A percentile compares a stretch with the other conserved stretches of the same genome.
These are phyloP conservation scores for Drosophila siamana DNA, from an alignment of 2,888 invertebrate species.

Conservation along the genomic window DNA sequence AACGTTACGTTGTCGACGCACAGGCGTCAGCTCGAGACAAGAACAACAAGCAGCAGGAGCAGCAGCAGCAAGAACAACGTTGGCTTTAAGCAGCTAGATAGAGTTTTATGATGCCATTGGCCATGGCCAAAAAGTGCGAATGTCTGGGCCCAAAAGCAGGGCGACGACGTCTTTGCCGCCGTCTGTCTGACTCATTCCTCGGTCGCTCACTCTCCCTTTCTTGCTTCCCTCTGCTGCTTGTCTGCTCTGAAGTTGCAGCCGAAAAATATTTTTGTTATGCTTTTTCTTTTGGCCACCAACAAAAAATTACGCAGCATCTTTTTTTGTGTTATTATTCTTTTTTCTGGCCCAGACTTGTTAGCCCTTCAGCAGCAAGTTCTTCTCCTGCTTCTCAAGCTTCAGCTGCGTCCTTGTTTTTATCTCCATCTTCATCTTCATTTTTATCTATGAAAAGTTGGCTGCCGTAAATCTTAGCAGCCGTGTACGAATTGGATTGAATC, in stretches of 20 bases:
- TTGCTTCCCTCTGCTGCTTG: not conserved
- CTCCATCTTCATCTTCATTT: constrained; percentile 6
- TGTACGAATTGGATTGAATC: constrained; percentile 69
- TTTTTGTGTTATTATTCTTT: not conserved
- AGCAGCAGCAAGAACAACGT: constrained; percentile 25
- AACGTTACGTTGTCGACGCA: constrained; percentile 23
- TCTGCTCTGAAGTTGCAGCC: constrained; percentile 41
- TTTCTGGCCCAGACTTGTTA: not conserved
- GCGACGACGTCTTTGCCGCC: constrained; percentile 67
- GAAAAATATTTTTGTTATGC: constrained; percentile 74
- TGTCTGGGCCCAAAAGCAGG: constrained; percentile 45
- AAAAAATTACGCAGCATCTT: constrained; percentile 66
- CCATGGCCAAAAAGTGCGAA: constrained; percentile 73
- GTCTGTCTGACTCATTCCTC: constrained; percentile 65
- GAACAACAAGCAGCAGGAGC: constrained; percentile 11
- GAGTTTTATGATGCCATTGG: constrained; percentile 80
- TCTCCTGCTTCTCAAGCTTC: too few species aligned
- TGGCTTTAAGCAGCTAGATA: constrained; percentile 39
- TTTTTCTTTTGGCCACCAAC: constrained; percentile 31
- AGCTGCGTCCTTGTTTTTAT: constrained; percentile 2
- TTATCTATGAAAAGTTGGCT: constrained; percentile 56
- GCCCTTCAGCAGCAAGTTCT: too few species aligned
- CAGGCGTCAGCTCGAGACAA: constrained; percentile 34
- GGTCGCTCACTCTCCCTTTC: not conserved
- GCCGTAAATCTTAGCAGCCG: constrained; percentile 71